Evolutionary conservation across 2,888 invertebrate species (phyloP), one percentile per base, ranked within the genome.

Genomic region (Mythimna loreyi): DNA sequence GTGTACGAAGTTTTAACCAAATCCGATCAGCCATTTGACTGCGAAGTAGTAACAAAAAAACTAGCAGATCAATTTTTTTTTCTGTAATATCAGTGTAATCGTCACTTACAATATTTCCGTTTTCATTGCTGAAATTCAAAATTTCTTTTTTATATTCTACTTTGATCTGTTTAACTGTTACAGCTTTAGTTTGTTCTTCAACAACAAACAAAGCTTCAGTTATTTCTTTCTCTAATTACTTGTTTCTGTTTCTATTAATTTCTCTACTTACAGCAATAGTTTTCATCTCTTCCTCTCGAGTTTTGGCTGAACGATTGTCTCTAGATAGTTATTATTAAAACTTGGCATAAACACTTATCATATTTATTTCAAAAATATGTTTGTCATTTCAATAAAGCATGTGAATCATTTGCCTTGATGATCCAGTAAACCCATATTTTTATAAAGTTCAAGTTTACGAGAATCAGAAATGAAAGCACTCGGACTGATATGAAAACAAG

Each of bases 271-370:
- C 8, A 43, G 6, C 33, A 49, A 33, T 30, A n/a, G 45, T 57
- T 52, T 25, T 16, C 13, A n/a, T 56, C 21, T 45, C 30, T 45
- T 36, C 53, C 43, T 11, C 30, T 23, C 40, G 33, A 66, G 13
- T 59, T 65, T 62, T 67, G 40, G 58, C 58, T 72, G 59, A 77
- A 67, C 40, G 30, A 62, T 77, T 72, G 61, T 59, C 62, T 23
- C 71, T 60, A 59, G 52, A 60, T 63, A 72, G 47, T 72, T 75
- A 78, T 75, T 72, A 77, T 72, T 72, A 72, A 72, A 56, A 67
- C 62, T 75, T 75, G 78, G 72, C 75, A 77, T 63, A 72, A 67
- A 72, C 47, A 75, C 67, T 72, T 67, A 62, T 78, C 55, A 72
- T 62, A 67, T 63, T 77, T 72, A 75, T 60, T 63, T 66, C 6